Evolutionary conservation across 2,113 vertebrate genomes (phyloP).

Genomic region (Hippocampus zosterae): DNA sequence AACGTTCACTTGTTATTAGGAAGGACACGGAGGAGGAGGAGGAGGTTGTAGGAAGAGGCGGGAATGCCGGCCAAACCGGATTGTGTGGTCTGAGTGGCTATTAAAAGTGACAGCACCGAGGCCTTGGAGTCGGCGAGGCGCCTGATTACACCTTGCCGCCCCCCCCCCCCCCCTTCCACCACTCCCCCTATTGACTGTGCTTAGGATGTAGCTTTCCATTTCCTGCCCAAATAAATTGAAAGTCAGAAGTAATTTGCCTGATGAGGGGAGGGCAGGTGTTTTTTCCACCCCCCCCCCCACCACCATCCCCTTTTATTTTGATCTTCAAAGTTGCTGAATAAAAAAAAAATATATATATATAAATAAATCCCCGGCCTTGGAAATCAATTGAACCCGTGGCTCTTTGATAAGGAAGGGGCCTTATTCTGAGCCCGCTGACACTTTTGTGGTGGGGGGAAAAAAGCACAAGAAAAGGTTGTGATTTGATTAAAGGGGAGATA

Average conservation of each 20-base stretch:
- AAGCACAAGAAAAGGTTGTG: slow-evolving; percentile 73
- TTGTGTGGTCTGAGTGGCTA: slow-evolving; percentile 88
- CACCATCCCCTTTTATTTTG: slow-evolving; percentile 18
- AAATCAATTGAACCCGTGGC: slow-evolving; percentile 92
- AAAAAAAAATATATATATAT: slow-evolving; percentile 35
- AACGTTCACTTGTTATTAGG: slow-evolving; percentile 82
- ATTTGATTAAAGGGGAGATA: slow-evolving; percentile 98
- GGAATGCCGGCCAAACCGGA: slow-evolving; percentile 76
- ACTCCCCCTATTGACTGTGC: slow-evolving; percentile 91
- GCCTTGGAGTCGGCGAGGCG: slow-evolving; percentile 80
- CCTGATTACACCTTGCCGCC: slow-evolving; percentile 88
- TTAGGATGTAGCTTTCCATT: slow-evolving; percentile 96
- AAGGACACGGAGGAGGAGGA: slow-evolving; percentile 73
- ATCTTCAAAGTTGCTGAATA: slow-evolving; percentile 71
- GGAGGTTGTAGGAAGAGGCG: slow-evolving; percentile 27
- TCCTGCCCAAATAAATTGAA: slow-evolving; percentile 99
- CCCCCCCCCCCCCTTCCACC: slow-evolving; percentile 77
- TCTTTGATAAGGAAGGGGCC: slow-evolving; percentile 75
- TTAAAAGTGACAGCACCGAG: slow-evolving; percentile 92
- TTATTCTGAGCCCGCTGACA: slow-evolving; percentile 95
- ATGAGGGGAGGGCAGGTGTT: slow-evolving; percentile 82
- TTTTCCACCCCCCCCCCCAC: slow-evolving; percentile 18
- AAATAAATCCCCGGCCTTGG: slow-evolving; percentile 73
- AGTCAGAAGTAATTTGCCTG: slow-evolving; percentile 99
- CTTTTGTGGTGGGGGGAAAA: slow-evolving; percentile 83